phyloP scores from a whole-genome alignment of 2,888 invertebrate genomes.

The Globia sparganii region DNA sequence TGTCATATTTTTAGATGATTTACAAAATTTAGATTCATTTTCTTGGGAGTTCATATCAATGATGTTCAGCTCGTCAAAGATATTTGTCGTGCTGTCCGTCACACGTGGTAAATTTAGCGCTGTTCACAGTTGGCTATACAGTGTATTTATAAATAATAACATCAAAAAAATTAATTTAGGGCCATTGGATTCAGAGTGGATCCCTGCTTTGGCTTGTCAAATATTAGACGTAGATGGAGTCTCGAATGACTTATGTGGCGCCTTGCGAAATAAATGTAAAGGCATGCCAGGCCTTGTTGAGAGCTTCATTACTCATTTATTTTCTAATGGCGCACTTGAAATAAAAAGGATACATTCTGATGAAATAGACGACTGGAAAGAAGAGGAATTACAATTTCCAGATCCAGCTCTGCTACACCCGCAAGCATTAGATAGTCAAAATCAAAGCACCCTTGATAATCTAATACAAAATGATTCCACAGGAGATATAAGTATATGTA shows the following conservation, averaged over 20 bases:
- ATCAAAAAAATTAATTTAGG: slow-evolving; percentile 85
- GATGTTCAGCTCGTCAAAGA: slow-evolving; percentile 78
- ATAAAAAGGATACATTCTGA: slow-evolving; percentile 75
- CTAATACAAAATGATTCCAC: slow-evolving; percentile 74
- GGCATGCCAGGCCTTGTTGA: slow-evolving; percentile 90
- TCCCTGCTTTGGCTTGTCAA: slow-evolving; percentile 91
- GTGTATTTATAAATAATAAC: slow-evolving; percentile 80
- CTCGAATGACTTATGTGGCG: slow-evolving; percentile 87
- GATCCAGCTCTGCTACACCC: slow-evolving; percentile 76
- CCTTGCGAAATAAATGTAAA: slow-evolving; percentile 84
- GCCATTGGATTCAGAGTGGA: slow-evolving; percentile 80
- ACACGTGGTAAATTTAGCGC: slow-evolving; percentile 83
- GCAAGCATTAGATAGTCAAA: slow-evolving; percentile 77
- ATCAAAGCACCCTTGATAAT: slow-evolving; percentile 78
- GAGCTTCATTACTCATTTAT: slow-evolving; percentile 86
- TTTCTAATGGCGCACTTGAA: slow-evolving; percentile 86
- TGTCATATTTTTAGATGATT: slow-evolving; percentile 87
- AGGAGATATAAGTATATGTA: slow-evolving; percentile 79
- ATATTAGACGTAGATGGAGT: slow-evolving; percentile 91
- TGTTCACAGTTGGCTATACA: slow-evolving; percentile 84
- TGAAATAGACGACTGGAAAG: slow-evolving; percentile 73
- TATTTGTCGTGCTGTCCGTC: slow-evolving; percentile 81
- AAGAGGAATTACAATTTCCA: slow-evolving; percentile 83
- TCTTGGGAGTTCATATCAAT: slow-evolving; percentile 86
- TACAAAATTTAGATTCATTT: slow-evolving; percentile 86